Conservation (phyloP, 2,888 invertebrate species). For the Spialia ferax region DNA sequence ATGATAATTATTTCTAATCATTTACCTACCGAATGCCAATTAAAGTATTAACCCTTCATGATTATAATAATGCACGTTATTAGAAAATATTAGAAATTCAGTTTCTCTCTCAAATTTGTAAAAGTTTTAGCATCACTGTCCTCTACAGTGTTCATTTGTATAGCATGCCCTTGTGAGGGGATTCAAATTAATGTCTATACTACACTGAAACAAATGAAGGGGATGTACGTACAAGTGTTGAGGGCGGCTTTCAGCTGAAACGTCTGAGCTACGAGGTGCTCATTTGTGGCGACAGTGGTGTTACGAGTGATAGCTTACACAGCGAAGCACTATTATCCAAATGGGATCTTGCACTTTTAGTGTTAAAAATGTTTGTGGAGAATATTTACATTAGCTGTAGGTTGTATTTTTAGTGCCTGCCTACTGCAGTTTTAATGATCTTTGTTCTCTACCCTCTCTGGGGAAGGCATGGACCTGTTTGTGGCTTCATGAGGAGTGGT, state of each 20-base stretch:
- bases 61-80: too few species aligned
- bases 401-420: too few species aligned
- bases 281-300: conserved; percentile 7
- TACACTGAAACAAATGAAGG: conserved; percentile 35
- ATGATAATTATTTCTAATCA: too few species aligned
- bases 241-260: conserved; percentile 30
- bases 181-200: conserved; percentile 39
- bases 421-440: too few species aligned
- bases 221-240: conserved; percentile 25
- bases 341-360: conserved; percentile 23
- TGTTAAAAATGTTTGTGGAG: neutral
- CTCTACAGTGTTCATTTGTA: conserved; percentile 36
- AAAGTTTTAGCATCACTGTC: conserved; percentile 24
- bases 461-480: too few species aligned
- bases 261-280: conserved; percentile 11
- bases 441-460: too few species aligned
- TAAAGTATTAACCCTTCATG: too few species aligned
- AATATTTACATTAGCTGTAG: neutral
- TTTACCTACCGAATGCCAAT: too few species aligned
- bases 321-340: conserved; percentile 6
- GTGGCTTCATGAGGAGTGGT: too few species aligned
- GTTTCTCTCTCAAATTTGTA: too few species aligned
- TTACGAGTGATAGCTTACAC: conserved; percentile 5
- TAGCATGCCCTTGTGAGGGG: conserved; percentile 32
- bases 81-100: too few species aligned